Conservation (phyloP, 2,797 vertebrate species). For the Syncerus caffer region DNA sequence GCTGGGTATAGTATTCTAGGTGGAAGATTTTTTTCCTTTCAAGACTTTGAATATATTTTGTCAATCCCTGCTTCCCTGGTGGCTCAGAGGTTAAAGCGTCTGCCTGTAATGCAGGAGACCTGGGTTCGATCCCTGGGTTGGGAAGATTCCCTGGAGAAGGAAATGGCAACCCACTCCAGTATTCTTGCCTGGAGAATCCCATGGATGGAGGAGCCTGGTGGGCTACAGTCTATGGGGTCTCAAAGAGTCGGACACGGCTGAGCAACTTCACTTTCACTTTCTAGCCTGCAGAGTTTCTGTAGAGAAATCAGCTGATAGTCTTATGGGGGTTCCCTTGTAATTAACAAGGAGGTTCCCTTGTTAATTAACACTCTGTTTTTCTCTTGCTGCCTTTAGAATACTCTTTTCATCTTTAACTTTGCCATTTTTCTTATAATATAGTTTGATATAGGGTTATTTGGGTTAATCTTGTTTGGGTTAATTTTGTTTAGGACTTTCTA, state of each 20-base stretch:
- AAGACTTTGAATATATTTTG: neutral
- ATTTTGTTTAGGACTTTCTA: neutral
- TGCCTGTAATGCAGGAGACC: too few relatives aligned
- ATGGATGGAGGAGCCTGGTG: too few relatives aligned
- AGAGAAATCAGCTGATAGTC: neutral
- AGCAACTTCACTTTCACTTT: neutral
- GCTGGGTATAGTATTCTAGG: neutral
- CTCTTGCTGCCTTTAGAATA: neutral
- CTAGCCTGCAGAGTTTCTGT: neutral
- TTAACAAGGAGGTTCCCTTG: neutral
- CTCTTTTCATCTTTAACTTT: neutral
- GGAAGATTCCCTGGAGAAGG: too few relatives aligned
- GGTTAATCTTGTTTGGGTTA: neutral
- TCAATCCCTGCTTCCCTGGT: neutral
- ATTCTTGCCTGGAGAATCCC: too few relatives aligned
- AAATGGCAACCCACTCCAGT: too few relatives aligned
- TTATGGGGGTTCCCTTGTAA: neutral
- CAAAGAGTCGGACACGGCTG: too few relatives aligned
- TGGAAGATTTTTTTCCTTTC: neutral
- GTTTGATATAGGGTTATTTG: neutral
- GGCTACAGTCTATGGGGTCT: too few relatives aligned
- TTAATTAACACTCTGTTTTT: neutral
- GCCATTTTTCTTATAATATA: neutral
- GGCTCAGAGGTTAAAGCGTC: too few relatives aligned
- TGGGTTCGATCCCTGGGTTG: too few relatives aligned